Evolutionary conservation across 2,113 vertebrate species (phyloP), one percentile per base, ranked within the genome.

Genomic region (Notiomystis cincta): DNA sequence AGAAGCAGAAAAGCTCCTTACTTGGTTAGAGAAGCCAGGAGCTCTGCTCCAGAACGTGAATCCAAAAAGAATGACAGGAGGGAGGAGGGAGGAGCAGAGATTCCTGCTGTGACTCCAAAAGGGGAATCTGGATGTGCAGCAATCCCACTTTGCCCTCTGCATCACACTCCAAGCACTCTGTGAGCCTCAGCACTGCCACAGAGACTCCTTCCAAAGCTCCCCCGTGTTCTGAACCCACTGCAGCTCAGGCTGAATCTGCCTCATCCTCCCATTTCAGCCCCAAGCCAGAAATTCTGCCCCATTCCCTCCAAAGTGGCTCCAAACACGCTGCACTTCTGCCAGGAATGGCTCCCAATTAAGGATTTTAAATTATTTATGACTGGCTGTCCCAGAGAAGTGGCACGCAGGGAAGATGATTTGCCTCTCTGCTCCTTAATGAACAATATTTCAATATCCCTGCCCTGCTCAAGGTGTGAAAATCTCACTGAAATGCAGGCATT

Each of bases 221-320:
- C 82, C 61, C 10, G 9, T 78, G 88, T 45, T 92, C 8, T 65
- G 23, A 65, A 82, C 78, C 93, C 95, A 53, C 93, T 95, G 88
- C 14, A 27, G 14, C 88, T 44, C 15, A 93, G 93, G 94, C 90
- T 95, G 78, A 88, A 85, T 83, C 87, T 42, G 84, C 38, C 92
- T 94, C 94, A 69, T 65, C 80, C 53, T 89, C 19, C 92, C 72
- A 33, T 81, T 78, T 56, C 83, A 61, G 78, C 53, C 50, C 8
- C 66, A 21, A 4, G 19, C 9, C 65, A 84, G 22, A 57, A 56
- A 51, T 78, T 9, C 79, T 38, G 16, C 72, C 72, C 77, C 58
- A 3, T 19, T 16, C 37, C 11, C 77, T 54, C 6, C 1, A 56
- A 38, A 64, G 45, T 48, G 19, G 31, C 73, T 87, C 85, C 78